phyloP scores from a whole-genome alignment of 1,140 invertebrate genomes.

The Bombus sibiricus region DNA sequence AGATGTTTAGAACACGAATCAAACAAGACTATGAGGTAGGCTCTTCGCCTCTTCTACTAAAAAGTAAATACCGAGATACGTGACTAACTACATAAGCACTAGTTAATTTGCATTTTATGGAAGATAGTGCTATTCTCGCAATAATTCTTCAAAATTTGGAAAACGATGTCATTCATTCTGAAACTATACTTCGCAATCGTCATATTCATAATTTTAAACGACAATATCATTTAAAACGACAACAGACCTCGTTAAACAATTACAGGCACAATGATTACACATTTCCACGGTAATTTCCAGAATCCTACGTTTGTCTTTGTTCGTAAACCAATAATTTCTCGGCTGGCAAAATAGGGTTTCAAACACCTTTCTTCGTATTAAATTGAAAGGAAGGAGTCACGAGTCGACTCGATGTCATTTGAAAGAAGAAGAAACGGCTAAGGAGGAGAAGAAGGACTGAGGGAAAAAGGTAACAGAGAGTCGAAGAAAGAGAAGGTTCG shows the following conservation, averaged over 20 bases:
- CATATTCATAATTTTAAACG: background rate
- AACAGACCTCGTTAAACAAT: slow-evolving; percentile 17
- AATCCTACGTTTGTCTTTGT: background rate
- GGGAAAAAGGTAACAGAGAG: slow-evolving; percentile 57
- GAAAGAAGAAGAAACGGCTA: slow-evolving; percentile 15
- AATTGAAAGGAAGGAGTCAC: background rate
- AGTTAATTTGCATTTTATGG: background rate
- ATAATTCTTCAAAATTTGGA: background rate
- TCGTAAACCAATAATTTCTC: background rate
- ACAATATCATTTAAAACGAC: background rate
- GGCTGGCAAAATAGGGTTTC: background rate
- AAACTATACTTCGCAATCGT: background rate
- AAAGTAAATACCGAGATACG: background rate
- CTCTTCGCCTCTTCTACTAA: too few relatives aligned
- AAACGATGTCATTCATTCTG: too few relatives aligned
- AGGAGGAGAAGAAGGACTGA: slow-evolving; percentile 27
- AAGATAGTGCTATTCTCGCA: background rate
- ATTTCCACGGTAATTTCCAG: background rate
- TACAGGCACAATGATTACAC: background rate
- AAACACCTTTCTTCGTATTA: background rate
- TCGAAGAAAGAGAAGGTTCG: slow-evolving; percentile 62
- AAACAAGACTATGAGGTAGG: background rate
- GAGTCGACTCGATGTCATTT: slow-evolving; percentile 36
- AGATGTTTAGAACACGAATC: background rate
- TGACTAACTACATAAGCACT: too few relatives aligned